These are phyloP conservation scores for Felis catus DNA, from an alignment of 2,113 vertebrate genomes.

Conservation along the genomic window DNA sequence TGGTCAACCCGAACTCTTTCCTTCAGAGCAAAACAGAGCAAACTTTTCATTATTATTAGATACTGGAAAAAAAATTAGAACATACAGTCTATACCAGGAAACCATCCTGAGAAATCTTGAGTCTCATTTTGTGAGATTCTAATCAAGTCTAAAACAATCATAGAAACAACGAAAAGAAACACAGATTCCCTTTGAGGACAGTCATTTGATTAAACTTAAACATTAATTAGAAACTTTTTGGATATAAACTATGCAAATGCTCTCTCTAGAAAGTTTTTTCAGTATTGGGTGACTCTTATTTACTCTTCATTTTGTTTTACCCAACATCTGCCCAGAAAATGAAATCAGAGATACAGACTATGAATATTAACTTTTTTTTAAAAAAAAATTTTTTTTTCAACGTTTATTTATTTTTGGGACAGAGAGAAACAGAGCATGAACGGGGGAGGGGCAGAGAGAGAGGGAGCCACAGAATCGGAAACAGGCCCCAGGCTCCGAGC, in stretches of 20 bases:
- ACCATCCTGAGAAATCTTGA: background rate
- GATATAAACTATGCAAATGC: conserved; percentile 23
- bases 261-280: background rate
- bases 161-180: background rate
- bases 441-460: too few species aligned
- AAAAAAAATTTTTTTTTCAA: too few species aligned
- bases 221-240: background rate
- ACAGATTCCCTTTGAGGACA: background rate
- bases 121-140: background rate
- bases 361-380: background rate
- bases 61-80: background rate
- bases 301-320: background rate
- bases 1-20: background rate
- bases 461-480: too few species aligned
- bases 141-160: background rate
- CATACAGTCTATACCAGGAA: fast-evolving
- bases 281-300: background rate
- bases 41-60: background rate
- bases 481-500: too few species aligned
- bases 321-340: background rate
- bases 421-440: too few species aligned
- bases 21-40: background rate
- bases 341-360: background rate
- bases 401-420: too few species aligned
- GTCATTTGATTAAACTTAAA: background rate